Evolutionary conservation across 2,113 vertebrate genomes (phyloP), one percentile per base, ranked within the genome.

Genomic region (Collichthys lucidus): DNA sequence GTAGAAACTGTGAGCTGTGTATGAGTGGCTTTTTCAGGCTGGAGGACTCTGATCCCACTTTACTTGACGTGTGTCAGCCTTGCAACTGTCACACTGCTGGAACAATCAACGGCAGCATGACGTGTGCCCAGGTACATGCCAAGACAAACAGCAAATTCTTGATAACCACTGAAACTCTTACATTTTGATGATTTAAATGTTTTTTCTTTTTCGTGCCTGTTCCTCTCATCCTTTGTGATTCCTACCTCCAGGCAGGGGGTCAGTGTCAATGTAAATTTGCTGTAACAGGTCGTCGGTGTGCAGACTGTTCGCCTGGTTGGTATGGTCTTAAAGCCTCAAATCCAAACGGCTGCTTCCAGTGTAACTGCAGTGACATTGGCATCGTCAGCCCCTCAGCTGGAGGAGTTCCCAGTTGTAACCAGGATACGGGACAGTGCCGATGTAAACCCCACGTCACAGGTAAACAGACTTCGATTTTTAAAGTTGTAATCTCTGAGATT

Each of bases 401-500:
- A 70, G 95, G 94, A 95, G 95, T 96, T 92, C 93, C 96, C 91
- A 95, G 92, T 93, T 99, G 98, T 93, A 94, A 97, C 95, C 96
- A 93, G 93, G 90, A 95, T 94, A 97, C 96, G 73, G 97, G 97
- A 92, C 97, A 98, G 93, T 98, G 98, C 95, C 95, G 93, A 79
- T 99, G 97, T 95, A 98, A 98, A 94, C 92, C 94, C 67, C 96
- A 98, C 79, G 96, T 97, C 91, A 96, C 96, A 93, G 97, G 98
- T 99, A 96, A 75, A 95, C 93, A 92, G 2, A 29, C 11, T 35
- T 10, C 1, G 2, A 16, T 31, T 67, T 67, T 47, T 70, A 11
- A 29, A 44, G 12, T 50, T 55, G 11, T 44, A 11, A 24, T 42
- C 17, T 67, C 17, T 42, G 44, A 65, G 20, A 11, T 31, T 53